phyloP scores from a whole-genome alignment of 2,888 invertebrate species.

The Octonoba sinensis region DNA sequence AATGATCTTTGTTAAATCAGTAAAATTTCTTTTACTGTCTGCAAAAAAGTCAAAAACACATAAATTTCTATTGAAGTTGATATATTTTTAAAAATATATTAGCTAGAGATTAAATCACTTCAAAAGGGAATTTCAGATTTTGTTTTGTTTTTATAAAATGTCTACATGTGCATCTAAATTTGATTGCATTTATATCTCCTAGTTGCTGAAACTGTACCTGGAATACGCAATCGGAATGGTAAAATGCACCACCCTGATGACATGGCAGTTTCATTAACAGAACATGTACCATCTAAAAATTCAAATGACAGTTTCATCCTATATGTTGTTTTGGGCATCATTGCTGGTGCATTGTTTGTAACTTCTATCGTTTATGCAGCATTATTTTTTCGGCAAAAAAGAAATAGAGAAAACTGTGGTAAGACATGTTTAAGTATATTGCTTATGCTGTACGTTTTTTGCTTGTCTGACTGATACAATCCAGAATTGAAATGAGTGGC shows the following conservation, averaged over 20 bases:
- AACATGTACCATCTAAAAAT: conserved; percentile 32
- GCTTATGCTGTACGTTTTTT: not conserved
- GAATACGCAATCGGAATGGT: conserved; percentile 29
- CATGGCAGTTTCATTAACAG: conserved; percentile 18
- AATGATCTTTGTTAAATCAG: too few relatives aligned
- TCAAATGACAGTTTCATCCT: conserved; percentile 67
- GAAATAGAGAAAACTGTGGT: conserved; percentile 1
- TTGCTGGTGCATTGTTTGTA: conserved; percentile 74
- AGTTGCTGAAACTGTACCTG: conserved; percentile 27
- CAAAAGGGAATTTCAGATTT: too few relatives aligned
- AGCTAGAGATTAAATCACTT: too few relatives aligned
- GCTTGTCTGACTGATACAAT: not conserved
- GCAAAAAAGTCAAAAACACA: too few relatives aligned
- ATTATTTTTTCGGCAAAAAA: conserved; percentile 18
- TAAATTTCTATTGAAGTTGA: too few relatives aligned
- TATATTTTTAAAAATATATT: too few relatives aligned
- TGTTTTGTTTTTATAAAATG: too few relatives aligned
- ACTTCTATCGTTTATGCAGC: conserved; percentile 79
- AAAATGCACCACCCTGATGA: conserved; percentile 40
- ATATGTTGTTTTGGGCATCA: conserved; percentile 76
- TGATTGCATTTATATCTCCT: not conserved
- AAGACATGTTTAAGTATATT: not conserved
- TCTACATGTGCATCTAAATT: not conserved
- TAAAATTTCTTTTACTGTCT: too few relatives aligned
- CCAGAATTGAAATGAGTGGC: too few relatives aligned